A percentile compares a stretch with the other conserved stretches of the same genome.
These are phyloP conservation scores for Campylorhamphus procurvoides DNA, from an alignment of 2,113 vertebrate species.

Conservation along the genomic window DNA sequence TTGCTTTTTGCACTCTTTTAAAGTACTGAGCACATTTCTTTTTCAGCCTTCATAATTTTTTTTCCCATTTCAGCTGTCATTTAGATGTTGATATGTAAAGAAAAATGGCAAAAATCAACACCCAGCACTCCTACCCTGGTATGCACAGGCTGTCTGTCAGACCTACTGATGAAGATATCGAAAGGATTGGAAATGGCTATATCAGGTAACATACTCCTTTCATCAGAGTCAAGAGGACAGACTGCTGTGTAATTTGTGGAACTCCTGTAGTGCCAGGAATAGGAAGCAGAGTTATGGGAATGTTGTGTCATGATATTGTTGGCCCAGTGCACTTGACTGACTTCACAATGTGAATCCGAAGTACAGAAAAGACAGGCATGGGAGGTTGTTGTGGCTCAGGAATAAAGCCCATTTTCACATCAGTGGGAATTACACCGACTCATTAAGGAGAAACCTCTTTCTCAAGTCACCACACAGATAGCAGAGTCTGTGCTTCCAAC, in stretches of 20 bases:
- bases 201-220: constrained; percentile 80
- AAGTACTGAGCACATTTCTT: neutral
- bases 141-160: constrained; percentile 50
- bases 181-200: constrained; percentile 80
- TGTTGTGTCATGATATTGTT: neutral
- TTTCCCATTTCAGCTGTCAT: constrained; percentile 33
- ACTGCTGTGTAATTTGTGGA: neutral
- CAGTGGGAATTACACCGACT: neutral
- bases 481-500: neutral
- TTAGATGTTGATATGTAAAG: constrained; percentile 57
- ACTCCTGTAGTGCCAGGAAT: neutral
- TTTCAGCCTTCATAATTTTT: neutral
- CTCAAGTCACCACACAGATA: neutral
- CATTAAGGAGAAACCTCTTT: neutral
- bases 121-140: constrained; percentile 76
- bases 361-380: neutral
- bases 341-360: neutral
- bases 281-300: neutral
- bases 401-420: neutral
- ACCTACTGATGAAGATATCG: constrained; percentile 76
- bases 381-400: neutral
- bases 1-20: neutral
- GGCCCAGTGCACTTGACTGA: neutral
- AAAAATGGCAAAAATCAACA: constrained; percentile 88
- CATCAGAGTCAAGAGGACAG: neutral